Evolutionary conservation across 2,888 invertebrate species (phyloP).

Genomic region (Cetonia aurata): DNA sequence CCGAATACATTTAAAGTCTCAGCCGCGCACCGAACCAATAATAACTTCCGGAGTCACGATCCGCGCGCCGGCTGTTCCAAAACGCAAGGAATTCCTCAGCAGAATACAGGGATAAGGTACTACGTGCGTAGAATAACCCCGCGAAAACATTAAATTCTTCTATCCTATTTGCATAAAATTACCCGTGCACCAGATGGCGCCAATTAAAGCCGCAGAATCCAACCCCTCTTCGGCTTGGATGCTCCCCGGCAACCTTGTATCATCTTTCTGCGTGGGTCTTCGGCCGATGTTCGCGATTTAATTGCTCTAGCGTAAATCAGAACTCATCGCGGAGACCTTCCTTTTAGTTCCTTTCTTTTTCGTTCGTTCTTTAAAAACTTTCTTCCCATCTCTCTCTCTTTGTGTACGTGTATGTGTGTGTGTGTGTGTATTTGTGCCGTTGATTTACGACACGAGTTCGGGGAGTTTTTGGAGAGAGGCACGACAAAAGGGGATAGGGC

Average conservation of each 20-base stretch:
- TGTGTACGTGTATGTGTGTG: too few relatives aligned
- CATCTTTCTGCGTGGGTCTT: neutral
- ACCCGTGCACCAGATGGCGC: constrained; percentile 54
- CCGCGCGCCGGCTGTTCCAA: constrained; percentile 63
- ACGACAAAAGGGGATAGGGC: constrained; percentile 31
- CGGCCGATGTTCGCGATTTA: constrained; percentile 31
- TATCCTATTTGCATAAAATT: constrained; percentile 57
- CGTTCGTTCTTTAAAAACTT: constrained; percentile 33
- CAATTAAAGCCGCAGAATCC: constrained; percentile 43
- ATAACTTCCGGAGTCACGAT: constrained; percentile 61
- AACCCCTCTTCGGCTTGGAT: constrained; percentile 24
- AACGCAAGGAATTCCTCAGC: constrained; percentile 52
- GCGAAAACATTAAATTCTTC: constrained; percentile 52
- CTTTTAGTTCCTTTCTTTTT: constrained; percentile 46
- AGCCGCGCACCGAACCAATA: constrained; percentile 48
- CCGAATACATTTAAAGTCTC: constrained; percentile 7
- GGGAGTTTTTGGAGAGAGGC: constrained; percentile 40
- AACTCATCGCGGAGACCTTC: constrained; percentile 23
- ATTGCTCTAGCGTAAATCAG: constrained; percentile 34
- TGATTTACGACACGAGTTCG: constrained; percentile 53
- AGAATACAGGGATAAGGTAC: constrained; percentile 47
- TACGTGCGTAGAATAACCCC: constrained; percentile 62
- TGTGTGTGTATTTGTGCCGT: constrained; percentile 44
- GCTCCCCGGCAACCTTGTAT: constrained; percentile 18
- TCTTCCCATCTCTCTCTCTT: neutral